These are phyloP conservation scores for Tragulus kanchil DNA, from an alignment of 2,113 vertebrate genomes.

Conservation along the genomic window DNA sequence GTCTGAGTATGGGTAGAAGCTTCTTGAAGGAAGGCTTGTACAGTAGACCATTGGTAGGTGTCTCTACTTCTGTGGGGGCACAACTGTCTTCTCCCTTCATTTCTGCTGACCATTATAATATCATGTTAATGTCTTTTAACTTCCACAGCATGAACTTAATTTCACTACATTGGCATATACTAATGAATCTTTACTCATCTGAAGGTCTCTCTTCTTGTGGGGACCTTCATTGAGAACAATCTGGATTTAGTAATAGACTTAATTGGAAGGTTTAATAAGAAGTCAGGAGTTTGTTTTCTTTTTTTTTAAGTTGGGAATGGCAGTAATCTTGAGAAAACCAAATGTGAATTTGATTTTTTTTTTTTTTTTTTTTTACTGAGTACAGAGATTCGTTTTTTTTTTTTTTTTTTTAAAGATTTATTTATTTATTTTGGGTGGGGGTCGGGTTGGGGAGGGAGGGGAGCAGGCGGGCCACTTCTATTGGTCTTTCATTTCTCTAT, in stretches of 20 bases:
- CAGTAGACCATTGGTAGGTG: too few species aligned
- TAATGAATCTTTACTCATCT: conserved; percentile 38
- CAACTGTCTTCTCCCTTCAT: neutral
- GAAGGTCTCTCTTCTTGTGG: neutral
- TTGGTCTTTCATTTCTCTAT: too few species aligned
- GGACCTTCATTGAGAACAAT: neutral
- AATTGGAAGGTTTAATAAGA: conserved; percentile 59
- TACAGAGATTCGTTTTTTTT: too few species aligned
- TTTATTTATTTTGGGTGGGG: too few species aligned
- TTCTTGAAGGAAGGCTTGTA: neutral
- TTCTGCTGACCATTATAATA: neutral
- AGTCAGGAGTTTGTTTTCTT: conserved; percentile 31
- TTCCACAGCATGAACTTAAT: neutral
- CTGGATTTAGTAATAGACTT: conserved; percentile 57
- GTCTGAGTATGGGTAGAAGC: neutral
- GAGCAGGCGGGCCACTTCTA: too few species aligned
- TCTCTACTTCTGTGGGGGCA: neutral
- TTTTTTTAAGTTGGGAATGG: conserved; percentile 36
- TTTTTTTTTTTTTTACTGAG: too few species aligned
- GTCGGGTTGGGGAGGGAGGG: too few species aligned
- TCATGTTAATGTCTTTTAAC: neutral
- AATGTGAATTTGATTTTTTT: conserved; percentile 46
- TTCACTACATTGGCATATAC: neutral
- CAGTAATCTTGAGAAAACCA: conserved; percentile 56
- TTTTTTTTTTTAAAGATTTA: too few species aligned